phyloP scores from a whole-genome alignment of 2,113 vertebrate species.

The Scytalopus superciliaris region DNA sequence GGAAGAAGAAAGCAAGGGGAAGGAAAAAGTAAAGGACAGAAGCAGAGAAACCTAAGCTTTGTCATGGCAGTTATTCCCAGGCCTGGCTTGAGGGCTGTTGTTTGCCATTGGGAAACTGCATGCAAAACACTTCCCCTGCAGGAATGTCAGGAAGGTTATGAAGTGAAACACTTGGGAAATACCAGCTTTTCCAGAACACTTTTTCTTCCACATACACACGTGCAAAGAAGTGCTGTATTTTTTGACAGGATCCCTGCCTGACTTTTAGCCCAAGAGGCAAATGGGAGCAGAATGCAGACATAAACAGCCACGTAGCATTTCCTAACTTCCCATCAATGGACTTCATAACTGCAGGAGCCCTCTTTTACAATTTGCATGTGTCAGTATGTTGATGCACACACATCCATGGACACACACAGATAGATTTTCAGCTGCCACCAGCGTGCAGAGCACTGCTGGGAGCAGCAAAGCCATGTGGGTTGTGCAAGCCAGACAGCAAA shows the following conservation, averaged over 20 bases:
- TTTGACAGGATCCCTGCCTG: background rate
- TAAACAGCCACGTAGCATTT: background rate
- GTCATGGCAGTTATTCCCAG: background rate
- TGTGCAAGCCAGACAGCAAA: background rate
- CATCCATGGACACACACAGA: accelerated
- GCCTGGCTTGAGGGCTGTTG: background rate
- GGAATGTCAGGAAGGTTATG: background rate
- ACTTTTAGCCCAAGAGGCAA: background rate
- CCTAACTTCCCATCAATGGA: background rate
- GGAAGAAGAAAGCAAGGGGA: background rate
- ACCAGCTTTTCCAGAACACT: background rate
- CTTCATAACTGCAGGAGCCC: background rate
- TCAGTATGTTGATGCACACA: background rate
- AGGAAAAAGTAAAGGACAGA: background rate
- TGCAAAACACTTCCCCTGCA: background rate
- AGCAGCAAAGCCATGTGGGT: background rate
- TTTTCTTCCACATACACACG: background rate
- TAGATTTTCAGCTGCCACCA: background rate
- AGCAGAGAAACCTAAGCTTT: background rate
- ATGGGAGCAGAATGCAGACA: background rate
- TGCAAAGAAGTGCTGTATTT: background rate
- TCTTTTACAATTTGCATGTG: background rate
- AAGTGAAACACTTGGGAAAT: background rate
- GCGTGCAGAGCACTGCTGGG: background rate
- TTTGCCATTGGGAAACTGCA: background rate